Conservation (phyloP, 2,113 vertebrate species). For the Labeo catla region DNA sequence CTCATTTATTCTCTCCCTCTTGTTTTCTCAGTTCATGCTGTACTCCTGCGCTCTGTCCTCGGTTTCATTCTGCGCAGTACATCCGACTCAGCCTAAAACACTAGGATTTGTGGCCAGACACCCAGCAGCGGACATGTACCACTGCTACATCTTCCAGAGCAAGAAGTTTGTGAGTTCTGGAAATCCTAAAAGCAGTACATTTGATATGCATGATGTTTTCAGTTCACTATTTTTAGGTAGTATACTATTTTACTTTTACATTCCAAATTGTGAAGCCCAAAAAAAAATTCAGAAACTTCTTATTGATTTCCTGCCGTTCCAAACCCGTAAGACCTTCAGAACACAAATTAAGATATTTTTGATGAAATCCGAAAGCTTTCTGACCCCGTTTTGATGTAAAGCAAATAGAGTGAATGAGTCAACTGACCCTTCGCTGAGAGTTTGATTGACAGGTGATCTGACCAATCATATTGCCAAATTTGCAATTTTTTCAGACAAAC, state of each 20-base stretch:
- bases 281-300: background rate
- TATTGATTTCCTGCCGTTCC: background rate
- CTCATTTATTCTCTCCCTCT: conserved; percentile 6
- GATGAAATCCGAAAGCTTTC: too few species aligned
- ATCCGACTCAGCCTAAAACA: conserved; percentile 67
- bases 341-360: too few species aligned
- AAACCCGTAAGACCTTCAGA: too few species aligned
- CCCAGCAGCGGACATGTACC: conserved; percentile 66
- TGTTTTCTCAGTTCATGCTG: conserved; percentile 68
- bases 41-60: conserved; percentile 71
- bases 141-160: conserved; percentile 79
- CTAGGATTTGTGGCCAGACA: conserved; percentile 76
- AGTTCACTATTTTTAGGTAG: background rate
- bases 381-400: too few species aligned
- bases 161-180: conserved; percentile 71
- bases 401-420: too few species aligned
- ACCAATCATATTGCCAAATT: too few species aligned
- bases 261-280: background rate
- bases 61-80: conserved; percentile 75
- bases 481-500: too few species aligned
- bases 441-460: too few species aligned
- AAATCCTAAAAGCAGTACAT: background rate
- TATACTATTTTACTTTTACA: background rate
- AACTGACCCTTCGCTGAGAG: too few species aligned
- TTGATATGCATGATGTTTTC: background rate